Percentiles rank a stretch among this genome's conserved stretches.
Conservation (phyloP, 1,140 invertebrate species). For the Epicauta chinensis region DNA sequence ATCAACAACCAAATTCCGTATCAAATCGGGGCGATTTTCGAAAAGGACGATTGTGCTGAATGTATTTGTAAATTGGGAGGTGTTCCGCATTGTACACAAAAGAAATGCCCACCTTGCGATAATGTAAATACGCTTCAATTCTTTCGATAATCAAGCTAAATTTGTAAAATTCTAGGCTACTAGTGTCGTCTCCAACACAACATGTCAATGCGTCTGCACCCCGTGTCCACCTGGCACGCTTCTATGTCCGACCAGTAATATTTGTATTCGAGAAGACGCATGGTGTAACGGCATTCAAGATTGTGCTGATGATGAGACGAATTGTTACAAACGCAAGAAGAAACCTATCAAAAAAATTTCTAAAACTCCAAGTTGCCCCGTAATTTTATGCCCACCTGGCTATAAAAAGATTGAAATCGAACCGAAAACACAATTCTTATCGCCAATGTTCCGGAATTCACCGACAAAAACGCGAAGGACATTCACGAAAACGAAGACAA, state of each 20-base stretch:
- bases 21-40: conserved; percentile 58
- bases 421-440: too few relatives aligned
- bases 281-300: conserved; percentile 81
- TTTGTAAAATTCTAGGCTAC: conserved; percentile 41
- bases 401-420: too few relatives aligned
- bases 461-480: too few relatives aligned
- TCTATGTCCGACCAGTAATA: conserved; percentile 66
- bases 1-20: conserved; percentile 52
- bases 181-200: conserved; percentile 43
- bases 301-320: conserved; percentile 76
- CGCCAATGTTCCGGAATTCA: too few relatives aligned
- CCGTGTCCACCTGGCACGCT: conserved; percentile 57
- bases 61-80: conserved; percentile 73
- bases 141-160: too few relatives aligned
- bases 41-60: conserved; percentile 63
- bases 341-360: too few relatives aligned
- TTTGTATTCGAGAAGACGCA: conserved; percentile 61
- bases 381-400: too few relatives aligned
- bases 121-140: too few relatives aligned
- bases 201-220: conserved; percentile 68
- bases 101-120: conserved; percentile 47
- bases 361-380: too few relatives aligned
- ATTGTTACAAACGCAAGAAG: too few relatives aligned
- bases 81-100: conserved; percentile 56
- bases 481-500: too few relatives aligned